phyloP scores from a whole-genome alignment of 2,113 vertebrate genomes.

The Willisornis vidua region DNA sequence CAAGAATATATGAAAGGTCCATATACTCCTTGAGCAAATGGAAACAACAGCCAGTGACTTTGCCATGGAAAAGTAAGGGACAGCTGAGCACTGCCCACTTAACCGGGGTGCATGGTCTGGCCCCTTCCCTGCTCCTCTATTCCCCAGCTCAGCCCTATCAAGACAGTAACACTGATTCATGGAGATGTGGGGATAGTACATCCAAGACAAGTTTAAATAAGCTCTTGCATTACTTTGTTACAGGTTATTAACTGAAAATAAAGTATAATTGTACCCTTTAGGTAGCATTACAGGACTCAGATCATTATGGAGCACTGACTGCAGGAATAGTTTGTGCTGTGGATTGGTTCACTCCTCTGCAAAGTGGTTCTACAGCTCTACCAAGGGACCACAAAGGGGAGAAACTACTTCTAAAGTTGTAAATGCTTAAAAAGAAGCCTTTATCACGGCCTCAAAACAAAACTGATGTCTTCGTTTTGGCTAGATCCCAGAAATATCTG shows the following conservation, averaged over 20 bases:
- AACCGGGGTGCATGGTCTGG: fast-evolving
- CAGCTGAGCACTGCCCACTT: neutral
- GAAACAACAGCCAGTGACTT: neutral
- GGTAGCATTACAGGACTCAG: neutral
- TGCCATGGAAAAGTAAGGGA: neutral
- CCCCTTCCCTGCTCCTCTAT: neutral
- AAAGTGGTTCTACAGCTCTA: neutral
- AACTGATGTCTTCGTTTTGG: neutral
- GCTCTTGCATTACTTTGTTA: fast-evolving
- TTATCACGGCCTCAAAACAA: neutral
- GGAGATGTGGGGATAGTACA: fast-evolving
- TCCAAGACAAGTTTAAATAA: neutral
- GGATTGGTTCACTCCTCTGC: neutral
- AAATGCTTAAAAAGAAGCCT: neutral
- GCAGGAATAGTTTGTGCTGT: neutral
- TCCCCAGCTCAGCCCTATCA: neutral
- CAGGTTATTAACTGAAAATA: neutral
- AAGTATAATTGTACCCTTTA: neutral
- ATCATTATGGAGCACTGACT: neutral
- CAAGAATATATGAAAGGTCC: neutral
- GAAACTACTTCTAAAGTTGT: neutral
- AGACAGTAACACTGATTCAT: fast-evolving
- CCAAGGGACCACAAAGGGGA: neutral
- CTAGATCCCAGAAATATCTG: neutral
- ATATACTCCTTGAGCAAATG: neutral